Base-by-base conservation (phyloP, 2,888 invertebrate species). In the Nymphalis polychloros region DNA sequence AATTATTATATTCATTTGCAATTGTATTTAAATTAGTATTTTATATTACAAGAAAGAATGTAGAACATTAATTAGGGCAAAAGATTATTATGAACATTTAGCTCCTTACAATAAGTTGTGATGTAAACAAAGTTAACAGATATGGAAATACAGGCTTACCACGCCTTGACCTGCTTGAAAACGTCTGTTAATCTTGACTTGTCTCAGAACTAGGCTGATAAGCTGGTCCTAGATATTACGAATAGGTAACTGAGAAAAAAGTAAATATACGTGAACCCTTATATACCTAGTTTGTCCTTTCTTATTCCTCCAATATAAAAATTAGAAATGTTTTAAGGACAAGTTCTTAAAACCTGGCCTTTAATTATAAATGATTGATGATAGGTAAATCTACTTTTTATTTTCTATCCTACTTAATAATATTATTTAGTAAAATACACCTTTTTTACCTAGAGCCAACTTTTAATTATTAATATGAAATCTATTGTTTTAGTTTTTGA, bases 401-500 rank as follows among this genome's bases (percentile, higher is more conserved):
- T 27, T 27, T 27, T 27, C 1, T 27, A 27, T 27, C 2, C 10
- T 0, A 2, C 2, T 0, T 41, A 1, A 41, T 10, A 13, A 1
- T 8, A 10, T 41, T 41, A 41, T 2, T 2, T 41, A n/a, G n/a
- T n/a, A n/a, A n/a, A n/a, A n/a, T n/a, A n/a, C n/a, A n/a, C n/a
- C n/a, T n/a, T 41, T 41, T 41, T 8, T 41, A 13, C 35, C 8
- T 35, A 35, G 8, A 35, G 35, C 1, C 35, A 35, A 35, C 7
- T 41, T 4, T 41, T 8, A 10, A 41, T 10, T 10, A 13, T 41
- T 13, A 13, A 3, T 47, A 48, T 27, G 6, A 57, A 31, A 6
- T 20, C 17, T 63, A 27, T 79, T 76, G 65, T 81, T 92, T 8
- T 93, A 98, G 98, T 98, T 72, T 97, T 98, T 93, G 97, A 97